These are phyloP conservation scores for Gnathonemus echidnorhynchus DNA, from an alignment of 2,113 vertebrate genomes.

Conservation along the genomic window DNA sequence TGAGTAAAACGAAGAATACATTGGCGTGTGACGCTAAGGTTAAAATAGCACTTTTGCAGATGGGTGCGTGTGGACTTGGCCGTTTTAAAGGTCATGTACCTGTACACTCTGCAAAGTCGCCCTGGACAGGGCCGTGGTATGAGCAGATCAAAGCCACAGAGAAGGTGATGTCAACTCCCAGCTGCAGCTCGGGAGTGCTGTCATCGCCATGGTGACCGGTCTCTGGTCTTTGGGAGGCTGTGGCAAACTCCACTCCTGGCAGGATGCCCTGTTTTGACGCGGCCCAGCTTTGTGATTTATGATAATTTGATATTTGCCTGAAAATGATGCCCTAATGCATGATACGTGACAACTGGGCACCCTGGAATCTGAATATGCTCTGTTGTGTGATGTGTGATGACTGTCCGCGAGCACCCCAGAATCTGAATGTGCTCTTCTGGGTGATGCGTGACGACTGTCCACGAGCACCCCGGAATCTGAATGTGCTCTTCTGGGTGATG, in stretches of 20 bases:
- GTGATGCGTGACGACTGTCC: not conserved
- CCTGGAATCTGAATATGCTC: not conserved
- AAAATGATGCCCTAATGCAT: not conserved
- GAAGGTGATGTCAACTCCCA: not conserved
- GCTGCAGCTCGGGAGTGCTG: not conserved
- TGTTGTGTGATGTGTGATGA: not conserved
- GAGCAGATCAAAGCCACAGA: not conserved
- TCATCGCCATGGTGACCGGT: not conserved
- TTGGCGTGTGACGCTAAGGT: not conserved
- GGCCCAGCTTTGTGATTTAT: not conserved
- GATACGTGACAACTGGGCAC: not conserved
- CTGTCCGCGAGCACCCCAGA: not conserved
- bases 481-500: not conserved
- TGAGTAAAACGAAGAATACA: not conserved
- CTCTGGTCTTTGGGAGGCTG: not conserved
- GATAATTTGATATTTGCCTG: constrained; percentile 3
- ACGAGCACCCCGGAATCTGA: not conserved
- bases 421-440: not conserved
- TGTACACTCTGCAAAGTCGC: not conserved
- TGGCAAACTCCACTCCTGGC: not conserved
- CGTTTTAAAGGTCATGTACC: not conserved
- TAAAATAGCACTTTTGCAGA: not conserved
- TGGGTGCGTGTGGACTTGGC: not conserved
- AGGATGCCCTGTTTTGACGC: not conserved
- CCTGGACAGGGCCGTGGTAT: not conserved